Conservation (phyloP, 2,888 invertebrate genomes). For the Synergus umbraculus region DNA sequence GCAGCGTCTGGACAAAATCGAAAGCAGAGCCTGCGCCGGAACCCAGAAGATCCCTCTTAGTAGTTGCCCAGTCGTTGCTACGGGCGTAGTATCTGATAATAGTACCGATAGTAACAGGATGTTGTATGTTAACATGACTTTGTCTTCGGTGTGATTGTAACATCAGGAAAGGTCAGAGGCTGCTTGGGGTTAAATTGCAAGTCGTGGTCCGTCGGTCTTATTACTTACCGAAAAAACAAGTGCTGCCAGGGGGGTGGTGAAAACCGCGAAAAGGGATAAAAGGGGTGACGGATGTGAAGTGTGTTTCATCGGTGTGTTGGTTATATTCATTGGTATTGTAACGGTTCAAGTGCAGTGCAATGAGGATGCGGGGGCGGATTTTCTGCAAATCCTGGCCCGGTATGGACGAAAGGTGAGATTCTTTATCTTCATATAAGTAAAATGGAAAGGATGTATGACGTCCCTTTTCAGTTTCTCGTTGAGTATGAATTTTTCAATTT, state of each 20-base stretch:
- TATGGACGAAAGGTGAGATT: conserved; percentile 51
- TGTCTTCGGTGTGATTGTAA: conserved; percentile 40
- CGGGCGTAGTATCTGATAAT: conserved; percentile 67
- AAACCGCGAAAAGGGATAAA: conserved; percentile 11
- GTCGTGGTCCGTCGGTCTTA: conserved; percentile 50
- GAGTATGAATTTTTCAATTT: no score
- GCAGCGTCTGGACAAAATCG: conserved; percentile 68
- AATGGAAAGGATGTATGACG: no score
- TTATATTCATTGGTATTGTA: conserved; percentile 17
- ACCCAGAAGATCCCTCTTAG: conserved; percentile 65
- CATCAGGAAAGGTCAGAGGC: conserved; percentile 49
- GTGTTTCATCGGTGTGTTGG: conserved; percentile 35
- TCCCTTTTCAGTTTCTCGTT: no score
- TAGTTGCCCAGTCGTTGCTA: conserved; percentile 75
- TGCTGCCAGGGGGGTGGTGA: neutral
- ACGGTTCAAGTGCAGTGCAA: conserved; percentile 56
- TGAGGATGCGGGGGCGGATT: conserved; percentile 55
- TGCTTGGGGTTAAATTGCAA: conserved; percentile 56
- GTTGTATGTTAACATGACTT: conserved; percentile 64
- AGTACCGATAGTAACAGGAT: conserved; percentile 65
- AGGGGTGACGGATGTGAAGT: conserved; percentile 45
- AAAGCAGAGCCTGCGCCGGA: conserved; percentile 74
- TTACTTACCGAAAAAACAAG: conserved; percentile 48
- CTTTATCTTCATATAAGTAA: no score
- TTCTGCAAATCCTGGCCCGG: conserved; percentile 47